phyloP scores from a whole-genome alignment of 2,113 vertebrate genomes.

The Nicator chloris region DNA sequence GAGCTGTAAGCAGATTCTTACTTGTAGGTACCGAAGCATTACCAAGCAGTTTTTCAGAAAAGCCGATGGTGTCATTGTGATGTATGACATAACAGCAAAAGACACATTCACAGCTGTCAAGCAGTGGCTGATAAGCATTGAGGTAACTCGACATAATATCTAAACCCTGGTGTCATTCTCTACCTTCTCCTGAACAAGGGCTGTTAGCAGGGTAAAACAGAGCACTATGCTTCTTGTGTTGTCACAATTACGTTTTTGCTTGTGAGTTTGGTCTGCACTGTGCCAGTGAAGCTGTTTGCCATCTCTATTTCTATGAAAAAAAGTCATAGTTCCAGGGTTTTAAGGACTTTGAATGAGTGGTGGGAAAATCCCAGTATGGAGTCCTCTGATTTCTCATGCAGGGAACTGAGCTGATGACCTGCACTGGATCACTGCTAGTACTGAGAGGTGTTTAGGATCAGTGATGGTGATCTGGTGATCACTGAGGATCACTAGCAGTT shows the following conservation, averaged over 20 bases:
- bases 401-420: not conserved
- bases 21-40: constrained; percentile 85
- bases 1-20: not conserved
- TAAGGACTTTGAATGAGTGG: not conserved
- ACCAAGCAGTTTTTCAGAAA: constrained; percentile 96
- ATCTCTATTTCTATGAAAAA: not conserved
- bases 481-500: not conserved
- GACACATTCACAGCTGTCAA: constrained; percentile 82
- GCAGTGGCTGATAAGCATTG: constrained; percentile 84
- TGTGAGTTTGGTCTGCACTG: not conserved
- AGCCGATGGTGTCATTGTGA: constrained; percentile 88
- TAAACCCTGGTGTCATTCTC: not conserved
- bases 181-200: not conserved
- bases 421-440: not conserved
- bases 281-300: not conserved
- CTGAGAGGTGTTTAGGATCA: not conserved
- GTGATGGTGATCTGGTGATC: not conserved
- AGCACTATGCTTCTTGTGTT: not conserved
- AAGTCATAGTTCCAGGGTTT: not conserved
- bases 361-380: not conserved
- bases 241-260: not conserved
- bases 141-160: constrained; percentile 69
- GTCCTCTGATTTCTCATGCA: not conserved
- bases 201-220: not conserved
- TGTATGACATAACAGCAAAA: constrained; percentile 87